A percentile compares a stretch with the other conserved stretches of the same genome.
Evolutionary conservation across 2,797 vertebrate species (phyloP).

Genomic region (Parotocinclus haroldoi): DNA sequence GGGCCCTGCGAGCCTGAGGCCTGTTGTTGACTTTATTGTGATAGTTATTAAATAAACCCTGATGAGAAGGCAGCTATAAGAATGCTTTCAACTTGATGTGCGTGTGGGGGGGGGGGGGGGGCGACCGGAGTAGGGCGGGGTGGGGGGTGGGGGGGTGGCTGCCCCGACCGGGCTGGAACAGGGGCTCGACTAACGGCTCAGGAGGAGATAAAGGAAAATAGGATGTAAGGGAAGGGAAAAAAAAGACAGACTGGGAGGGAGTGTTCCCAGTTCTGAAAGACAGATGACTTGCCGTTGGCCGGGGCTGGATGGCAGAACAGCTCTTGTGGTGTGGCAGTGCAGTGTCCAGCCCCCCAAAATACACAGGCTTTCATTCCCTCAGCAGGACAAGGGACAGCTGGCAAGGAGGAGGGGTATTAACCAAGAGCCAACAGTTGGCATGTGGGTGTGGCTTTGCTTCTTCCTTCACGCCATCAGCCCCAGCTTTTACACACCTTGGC

Average conservation of each 20-base stretch:
- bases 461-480: constrained; percentile 38
- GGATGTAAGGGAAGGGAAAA: constrained; percentile 46
- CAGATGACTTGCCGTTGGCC: constrained; percentile 71
- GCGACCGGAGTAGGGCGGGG: constrained; percentile 53
- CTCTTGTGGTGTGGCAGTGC: constrained; percentile 52
- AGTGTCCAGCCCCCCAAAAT: constrained; percentile 48
- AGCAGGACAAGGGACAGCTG: constrained; percentile 48
- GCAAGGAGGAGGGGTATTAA: constrained; percentile 55
- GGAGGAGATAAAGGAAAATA: constrained; percentile 48
- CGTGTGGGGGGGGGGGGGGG: constrained; percentile 67
- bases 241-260: constrained; percentile 17
- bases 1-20: constrained; percentile 37
- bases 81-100: constrained; percentile 67
- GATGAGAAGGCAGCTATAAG: constrained; percentile 72
- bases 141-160: constrained; percentile 62
- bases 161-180: constrained; percentile 11
- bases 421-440: constrained; percentile 68
- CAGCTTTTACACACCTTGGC: constrained; percentile 61
- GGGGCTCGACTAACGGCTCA: constrained; percentile 49
- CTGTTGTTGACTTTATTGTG: constrained; percentile 80
- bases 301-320: constrained; percentile 52
- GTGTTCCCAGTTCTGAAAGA: constrained; percentile 56
- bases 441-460: constrained; percentile 65
- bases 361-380: constrained; percentile 49
- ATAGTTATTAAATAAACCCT: constrained; percentile 79